Percentiles rank a stretch among this genome's conserved stretches.
Conservation (phyloP, 2,888 invertebrate species). For the Thereva nobilitata region DNA sequence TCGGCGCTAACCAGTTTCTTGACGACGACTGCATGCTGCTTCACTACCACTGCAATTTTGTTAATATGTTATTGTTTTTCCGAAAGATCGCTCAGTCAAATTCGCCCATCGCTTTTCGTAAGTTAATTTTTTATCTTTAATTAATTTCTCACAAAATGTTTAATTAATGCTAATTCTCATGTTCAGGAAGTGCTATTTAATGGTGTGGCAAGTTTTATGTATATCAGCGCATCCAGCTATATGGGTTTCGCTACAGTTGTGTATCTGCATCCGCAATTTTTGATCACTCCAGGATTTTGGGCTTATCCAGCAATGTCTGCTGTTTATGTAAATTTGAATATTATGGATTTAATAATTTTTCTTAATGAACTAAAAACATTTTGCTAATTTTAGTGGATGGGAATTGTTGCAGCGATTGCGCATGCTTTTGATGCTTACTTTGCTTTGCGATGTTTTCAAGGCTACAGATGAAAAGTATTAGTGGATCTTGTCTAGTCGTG, state of each 20-base stretch:
- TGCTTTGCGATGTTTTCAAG: slow-evolving; percentile 70
- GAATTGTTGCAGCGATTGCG: slow-evolving; percentile 73
- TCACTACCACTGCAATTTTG: slow-evolving; percentile 75
- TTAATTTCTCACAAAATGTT: slow-evolving; percentile 24
- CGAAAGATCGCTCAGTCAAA: slow-evolving; percentile 72
- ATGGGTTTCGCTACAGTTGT: slow-evolving; percentile 78
- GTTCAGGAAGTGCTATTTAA: slow-evolving; percentile 81
- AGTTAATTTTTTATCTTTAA: slow-evolving; percentile 56
- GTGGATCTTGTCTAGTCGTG: background rate
- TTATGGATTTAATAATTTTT: slow-evolving; percentile 9
- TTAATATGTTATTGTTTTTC: slow-evolving; percentile 79
- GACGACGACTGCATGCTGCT: slow-evolving; percentile 78
- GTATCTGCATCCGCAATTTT: slow-evolving; percentile 76
- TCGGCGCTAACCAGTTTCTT: slow-evolving; percentile 79
- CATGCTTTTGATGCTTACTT: slow-evolving; percentile 81
- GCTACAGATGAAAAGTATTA: slow-evolving; percentile 59
- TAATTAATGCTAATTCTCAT: slow-evolving; percentile 20
- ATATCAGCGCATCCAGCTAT: slow-evolving; percentile 77
- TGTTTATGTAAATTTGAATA: slow-evolving; percentile 71
- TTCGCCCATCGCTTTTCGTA: slow-evolving; percentile 83
- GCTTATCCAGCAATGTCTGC: slow-evolving; percentile 89
- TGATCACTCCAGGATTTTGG: slow-evolving; percentile 72
- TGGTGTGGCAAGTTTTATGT: slow-evolving; percentile 74
- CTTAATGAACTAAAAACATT: slow-evolving; percentile 20
- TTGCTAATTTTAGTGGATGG: slow-evolving; percentile 71